These are phyloP conservation scores for Lepus europaeus DNA, from an alignment of 2,113 vertebrate genomes.

Conservation along the genomic window DNA sequence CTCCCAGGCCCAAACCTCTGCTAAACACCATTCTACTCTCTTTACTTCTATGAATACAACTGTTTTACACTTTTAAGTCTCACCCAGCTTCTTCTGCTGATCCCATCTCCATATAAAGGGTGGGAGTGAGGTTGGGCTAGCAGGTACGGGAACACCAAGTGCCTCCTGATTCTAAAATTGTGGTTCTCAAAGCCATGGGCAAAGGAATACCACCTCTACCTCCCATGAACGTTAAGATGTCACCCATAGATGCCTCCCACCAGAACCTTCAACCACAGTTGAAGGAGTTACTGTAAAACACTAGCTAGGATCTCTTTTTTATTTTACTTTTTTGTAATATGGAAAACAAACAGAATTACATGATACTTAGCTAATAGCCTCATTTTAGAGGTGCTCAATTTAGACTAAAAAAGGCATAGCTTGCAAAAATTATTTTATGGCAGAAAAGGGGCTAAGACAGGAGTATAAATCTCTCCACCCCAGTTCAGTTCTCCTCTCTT, in stretches of 20 bases:
- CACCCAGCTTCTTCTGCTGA: neutral
- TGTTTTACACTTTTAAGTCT: neutral
- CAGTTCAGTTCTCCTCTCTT: rapidly evolving
- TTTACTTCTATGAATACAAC: neutral
- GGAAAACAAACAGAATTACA: neutral
- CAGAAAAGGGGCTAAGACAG: neutral
- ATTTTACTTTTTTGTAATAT: neutral
- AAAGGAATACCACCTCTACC: neutral
- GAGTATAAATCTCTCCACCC: rapidly evolving
- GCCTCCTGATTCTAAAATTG: neutral
- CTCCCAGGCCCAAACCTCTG: no score
- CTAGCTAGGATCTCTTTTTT: neutral
- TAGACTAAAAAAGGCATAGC: neutral
- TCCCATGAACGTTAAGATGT: neutral
- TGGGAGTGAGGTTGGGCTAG: neutral
- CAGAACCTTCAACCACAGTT: no score
- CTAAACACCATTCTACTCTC: neutral
- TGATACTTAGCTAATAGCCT: neutral
- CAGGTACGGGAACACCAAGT: no score
- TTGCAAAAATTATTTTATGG: neutral
- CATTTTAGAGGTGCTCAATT: neutral
- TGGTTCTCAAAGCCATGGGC: neutral
- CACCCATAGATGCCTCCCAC: neutral
- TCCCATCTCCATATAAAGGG: neutral
- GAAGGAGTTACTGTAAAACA: neutral